A percentile compares a stretch with the other conserved stretches of the same genome.
These are phyloP conservation scores for Microchirus variegatus DNA, from an alignment of 2,797 vertebrate genomes.

Conservation along the genomic window DNA sequence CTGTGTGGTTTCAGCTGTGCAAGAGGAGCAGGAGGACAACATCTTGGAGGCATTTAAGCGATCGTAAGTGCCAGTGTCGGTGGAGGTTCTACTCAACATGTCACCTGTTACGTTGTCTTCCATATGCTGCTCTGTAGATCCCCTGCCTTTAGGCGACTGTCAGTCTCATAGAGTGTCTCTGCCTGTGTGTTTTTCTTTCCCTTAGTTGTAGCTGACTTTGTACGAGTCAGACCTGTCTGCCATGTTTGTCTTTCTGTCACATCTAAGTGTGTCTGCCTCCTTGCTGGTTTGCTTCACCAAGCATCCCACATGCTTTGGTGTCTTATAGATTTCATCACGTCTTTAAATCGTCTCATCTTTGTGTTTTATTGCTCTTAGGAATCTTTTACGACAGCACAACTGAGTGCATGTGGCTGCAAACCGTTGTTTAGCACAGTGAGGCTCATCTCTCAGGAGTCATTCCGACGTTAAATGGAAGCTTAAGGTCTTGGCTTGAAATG, in stretches of 20 bases:
- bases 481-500: no score
- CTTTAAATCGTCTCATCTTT: slow-evolving; percentile 12
- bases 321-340: slow-evolving; percentile 36
- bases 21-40: slow-evolving; percentile 80
- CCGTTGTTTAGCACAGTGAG: neutral
- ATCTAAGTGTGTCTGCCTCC: slow-evolving; percentile 40
- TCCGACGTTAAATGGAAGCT: no score
- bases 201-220: slow-evolving; percentile 37
- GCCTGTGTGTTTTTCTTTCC: slow-evolving; percentile 46
- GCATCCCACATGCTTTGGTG: slow-evolving; percentile 38
- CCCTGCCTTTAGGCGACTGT: slow-evolving; percentile 61
- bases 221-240: slow-evolving; percentile 43
- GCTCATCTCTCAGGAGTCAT: neutral
- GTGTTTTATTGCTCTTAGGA: slow-evolving; percentile 12
- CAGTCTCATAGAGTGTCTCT: slow-evolving; percentile 51
- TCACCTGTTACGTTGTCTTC: slow-evolving; percentile 57
- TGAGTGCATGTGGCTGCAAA: slow-evolving; percentile 1
- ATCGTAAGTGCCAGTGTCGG: slow-evolving; percentile 79
- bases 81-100: slow-evolving; percentile 52
- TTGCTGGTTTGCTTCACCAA: slow-evolving; percentile 49
- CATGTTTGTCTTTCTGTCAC: slow-evolving; percentile 39
- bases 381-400: slow-evolving; percentile 1
- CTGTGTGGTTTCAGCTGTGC: slow-evolving; percentile 73
- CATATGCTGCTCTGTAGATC: slow-evolving; percentile 57
- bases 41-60: slow-evolving; percentile 85